Conservation (phyloP, 2,888 invertebrate genomes). For the Drosophila imparisetae region DNA sequence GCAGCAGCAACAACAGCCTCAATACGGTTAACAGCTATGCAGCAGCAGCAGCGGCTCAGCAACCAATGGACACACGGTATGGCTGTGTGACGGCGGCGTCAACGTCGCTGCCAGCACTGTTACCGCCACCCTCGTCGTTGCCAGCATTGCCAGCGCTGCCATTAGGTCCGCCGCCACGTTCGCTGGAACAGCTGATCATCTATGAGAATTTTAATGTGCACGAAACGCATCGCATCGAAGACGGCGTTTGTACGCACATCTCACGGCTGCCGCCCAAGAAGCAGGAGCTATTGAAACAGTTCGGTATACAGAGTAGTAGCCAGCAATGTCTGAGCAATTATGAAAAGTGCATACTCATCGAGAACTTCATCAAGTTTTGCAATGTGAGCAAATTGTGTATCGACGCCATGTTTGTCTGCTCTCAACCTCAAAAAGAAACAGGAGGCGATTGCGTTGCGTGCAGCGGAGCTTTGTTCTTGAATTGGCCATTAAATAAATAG, state of each 20-base stretch:
- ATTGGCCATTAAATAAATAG: conserved; percentile 54
- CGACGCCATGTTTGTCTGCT: conserved; percentile 33
- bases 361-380: conserved; percentile 85
- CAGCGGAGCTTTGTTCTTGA: conserved; percentile 73
- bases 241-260: conserved; percentile 84
- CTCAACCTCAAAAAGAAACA: conserved; percentile 12
- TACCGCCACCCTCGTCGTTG: conserved; percentile 45
- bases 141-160: conserved; percentile 43
- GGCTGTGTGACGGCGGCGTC: conserved; percentile 49
- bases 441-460: conserved; percentile 39
- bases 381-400: conserved; percentile 83
- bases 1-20: conserved; percentile 34
- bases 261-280: conserved; percentile 84
- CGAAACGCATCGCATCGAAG: conserved; percentile 84
- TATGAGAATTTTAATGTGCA: conserved; percentile 84
- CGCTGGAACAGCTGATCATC: conserved; percentile 82
- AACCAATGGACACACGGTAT: conserved; percentile 59
- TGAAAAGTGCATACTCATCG: conserved; percentile 85
- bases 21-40: conserved; percentile 40
- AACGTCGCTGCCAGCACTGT: conserved; percentile 28
- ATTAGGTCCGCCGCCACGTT: conserved; percentile 77
- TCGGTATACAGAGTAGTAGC: conserved; percentile 85
- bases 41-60: conserved; percentile 33
- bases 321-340: conserved; percentile 84
- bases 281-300: conserved; percentile 85